Percentiles rank a stretch among this genome's conserved stretches.
These are phyloP conservation scores for Eueides isabella DNA, from an alignment of 1,140 invertebrate species.

Conservation along the genomic window DNA sequence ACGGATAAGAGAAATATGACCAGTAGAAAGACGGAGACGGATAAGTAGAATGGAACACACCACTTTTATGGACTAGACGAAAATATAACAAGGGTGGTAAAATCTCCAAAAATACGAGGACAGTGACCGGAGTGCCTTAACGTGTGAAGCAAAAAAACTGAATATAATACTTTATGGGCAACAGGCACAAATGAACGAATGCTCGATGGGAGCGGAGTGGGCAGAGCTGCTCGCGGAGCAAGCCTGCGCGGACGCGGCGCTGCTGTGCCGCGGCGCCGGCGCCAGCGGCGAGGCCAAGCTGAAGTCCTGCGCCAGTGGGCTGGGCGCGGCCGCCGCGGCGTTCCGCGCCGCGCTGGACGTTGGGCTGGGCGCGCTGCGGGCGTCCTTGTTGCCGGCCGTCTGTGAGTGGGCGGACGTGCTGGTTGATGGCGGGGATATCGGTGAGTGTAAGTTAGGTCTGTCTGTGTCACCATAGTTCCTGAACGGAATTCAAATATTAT, in stretches of 20 bases:
- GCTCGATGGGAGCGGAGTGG: conserved; percentile 90
- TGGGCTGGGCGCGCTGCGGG: conserved; percentile 46
- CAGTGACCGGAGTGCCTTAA: too few relatives aligned
- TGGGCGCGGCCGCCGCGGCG: conserved; percentile 55
- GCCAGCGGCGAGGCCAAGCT: conserved; percentile 45
- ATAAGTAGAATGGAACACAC: too few relatives aligned
- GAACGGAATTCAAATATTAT: too few relatives aligned
- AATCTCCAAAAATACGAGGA: too few relatives aligned
- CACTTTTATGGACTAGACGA: too few relatives aligned
- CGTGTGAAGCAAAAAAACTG: background rate
- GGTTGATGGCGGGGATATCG: conserved; percentile 37
- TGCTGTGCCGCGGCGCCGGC: conserved; percentile 42
- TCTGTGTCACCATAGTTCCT: too few relatives aligned
- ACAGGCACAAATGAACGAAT: conserved; percentile 94
- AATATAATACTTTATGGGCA: background rate
- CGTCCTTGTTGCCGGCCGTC: conserved; percentile 48
- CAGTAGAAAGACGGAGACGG: too few relatives aligned
- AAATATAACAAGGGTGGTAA: too few relatives aligned
- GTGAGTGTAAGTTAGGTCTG: too few relatives aligned
- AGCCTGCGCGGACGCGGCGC: conserved; percentile 48
- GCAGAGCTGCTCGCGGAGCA: conserved; percentile 83
- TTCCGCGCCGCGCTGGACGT: conserved; percentile 53
- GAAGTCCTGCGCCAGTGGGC: conserved; percentile 56
- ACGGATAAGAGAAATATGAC: too few relatives aligned
- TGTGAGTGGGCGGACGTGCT: conserved; percentile 52